A percentile compares a stretch with the other conserved stretches of the same genome.
These are phyloP conservation scores for Catharus ustulatus DNA, from an alignment of 2,797 vertebrate genomes.

Conservation along the genomic window DNA sequence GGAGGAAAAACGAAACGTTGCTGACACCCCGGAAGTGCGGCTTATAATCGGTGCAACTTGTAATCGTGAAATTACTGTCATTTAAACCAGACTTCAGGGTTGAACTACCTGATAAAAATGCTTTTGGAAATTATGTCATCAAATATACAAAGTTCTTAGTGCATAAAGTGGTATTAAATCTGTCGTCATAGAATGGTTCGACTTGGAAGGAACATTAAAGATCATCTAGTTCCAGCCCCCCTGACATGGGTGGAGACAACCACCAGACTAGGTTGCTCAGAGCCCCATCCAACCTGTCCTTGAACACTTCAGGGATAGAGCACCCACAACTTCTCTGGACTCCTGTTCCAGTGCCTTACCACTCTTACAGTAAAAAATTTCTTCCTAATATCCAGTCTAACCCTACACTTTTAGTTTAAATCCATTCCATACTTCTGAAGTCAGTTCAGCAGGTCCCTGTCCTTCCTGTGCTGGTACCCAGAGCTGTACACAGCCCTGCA, in stretches of 20 bases:
- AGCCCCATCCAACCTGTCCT: background rate
- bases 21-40: too few relatives aligned
- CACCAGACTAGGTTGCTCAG: background rate
- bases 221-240: background rate
- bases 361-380: background rate
- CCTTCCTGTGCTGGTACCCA: background rate
- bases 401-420: background rate
- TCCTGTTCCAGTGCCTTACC: background rate
- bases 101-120: background rate
- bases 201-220: background rate
- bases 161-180: background rate
- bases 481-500: background rate
- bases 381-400: background rate
- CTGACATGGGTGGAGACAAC: background rate
- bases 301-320: background rate
- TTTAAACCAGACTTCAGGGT: background rate
- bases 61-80: too few relatives aligned
- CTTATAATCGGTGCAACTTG: too few relatives aligned
- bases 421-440: background rate
- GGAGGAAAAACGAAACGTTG: too few relatives aligned
- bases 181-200: background rate
- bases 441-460: background rate
- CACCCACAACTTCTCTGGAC: background rate
- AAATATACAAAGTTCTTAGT: background rate
- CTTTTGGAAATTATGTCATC: background rate